phyloP scores from a whole-genome alignment of 2,113 vertebrate species.

The Kryptolebias marmoratus region DNA sequence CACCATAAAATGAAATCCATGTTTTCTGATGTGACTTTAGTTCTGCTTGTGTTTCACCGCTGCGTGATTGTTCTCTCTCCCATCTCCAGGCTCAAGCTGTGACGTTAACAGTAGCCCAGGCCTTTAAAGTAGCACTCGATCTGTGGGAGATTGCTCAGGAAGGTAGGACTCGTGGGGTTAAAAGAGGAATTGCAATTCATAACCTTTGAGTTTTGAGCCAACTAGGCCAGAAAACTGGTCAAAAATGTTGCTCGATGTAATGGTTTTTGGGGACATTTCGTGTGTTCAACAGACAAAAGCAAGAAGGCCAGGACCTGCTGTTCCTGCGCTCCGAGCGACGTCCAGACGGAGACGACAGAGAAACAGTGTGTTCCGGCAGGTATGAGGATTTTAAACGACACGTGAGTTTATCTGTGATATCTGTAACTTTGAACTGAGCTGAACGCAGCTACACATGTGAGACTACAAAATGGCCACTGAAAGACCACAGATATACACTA shows the following conservation, averaged over 20 bases:
- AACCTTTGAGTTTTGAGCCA: background rate
- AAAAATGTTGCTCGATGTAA: background rate
- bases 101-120: constrained; percentile 91
- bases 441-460: too few relatives aligned
- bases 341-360: constrained; percentile 45
- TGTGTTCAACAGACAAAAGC: constrained; percentile 74
- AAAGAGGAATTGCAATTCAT: too few relatives aligned
- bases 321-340: constrained; percentile 65
- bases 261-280: background rate
- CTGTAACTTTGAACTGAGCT: too few relatives aligned
- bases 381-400: constrained; percentile 10
- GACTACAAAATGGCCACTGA: too few relatives aligned
- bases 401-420: background rate
- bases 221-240: background rate
- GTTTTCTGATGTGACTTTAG: too few relatives aligned
- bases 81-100: constrained; percentile 87
- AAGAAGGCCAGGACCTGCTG: constrained; percentile 77
- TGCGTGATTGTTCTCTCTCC: background rate
- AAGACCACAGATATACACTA: too few relatives aligned
- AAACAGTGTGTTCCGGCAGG: constrained; percentile 63
- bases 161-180: constrained; percentile 73
- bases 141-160: constrained; percentile 88
- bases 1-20: too few relatives aligned
- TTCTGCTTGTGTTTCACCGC: background rate
- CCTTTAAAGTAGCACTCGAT: constrained; percentile 90